Conservation (phyloP, 2,888 invertebrate genomes). For the Hoplodrina blanda region DNA sequence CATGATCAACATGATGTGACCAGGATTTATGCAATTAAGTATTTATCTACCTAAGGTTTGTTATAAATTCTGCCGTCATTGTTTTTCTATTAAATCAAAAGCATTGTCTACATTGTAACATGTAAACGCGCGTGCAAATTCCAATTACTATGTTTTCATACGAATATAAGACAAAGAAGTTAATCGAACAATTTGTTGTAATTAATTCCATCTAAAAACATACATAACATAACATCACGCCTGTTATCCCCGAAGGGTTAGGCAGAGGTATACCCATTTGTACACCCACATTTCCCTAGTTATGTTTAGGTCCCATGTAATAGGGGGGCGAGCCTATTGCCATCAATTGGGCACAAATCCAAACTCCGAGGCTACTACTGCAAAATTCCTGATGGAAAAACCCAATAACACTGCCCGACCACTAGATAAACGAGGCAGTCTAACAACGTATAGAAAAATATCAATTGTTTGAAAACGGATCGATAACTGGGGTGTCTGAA, state of each 20-base stretch:
- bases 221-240: too few relatives aligned
- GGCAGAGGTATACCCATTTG: too few relatives aligned
- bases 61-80: background rate
- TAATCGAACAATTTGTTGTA: background rate
- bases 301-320: too few relatives aligned
- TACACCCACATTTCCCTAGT: too few relatives aligned
- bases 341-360: too few relatives aligned
- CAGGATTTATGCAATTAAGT: background rate
- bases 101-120: background rate
- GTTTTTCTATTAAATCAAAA: background rate
- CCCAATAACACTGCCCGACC: too few relatives aligned
- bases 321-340: too few relatives aligned
- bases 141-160: background rate
- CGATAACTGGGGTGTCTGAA: constrained; percentile 10
- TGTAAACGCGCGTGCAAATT: background rate
- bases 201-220: constrained; percentile 5
- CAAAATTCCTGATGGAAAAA: too few relatives aligned
- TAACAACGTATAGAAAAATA: constrained; percentile 10
- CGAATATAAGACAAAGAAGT: constrained; percentile 1
- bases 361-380: too few relatives aligned
- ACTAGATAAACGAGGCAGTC: too few relatives aligned
- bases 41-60: too few relatives aligned
- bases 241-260: too few relatives aligned
- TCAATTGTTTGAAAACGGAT: constrained; percentile 14
- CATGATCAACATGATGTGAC: background rate